Conservation (phyloP, 2,888 invertebrate species). For the Acanthosoma haemorrhoidale region DNA sequence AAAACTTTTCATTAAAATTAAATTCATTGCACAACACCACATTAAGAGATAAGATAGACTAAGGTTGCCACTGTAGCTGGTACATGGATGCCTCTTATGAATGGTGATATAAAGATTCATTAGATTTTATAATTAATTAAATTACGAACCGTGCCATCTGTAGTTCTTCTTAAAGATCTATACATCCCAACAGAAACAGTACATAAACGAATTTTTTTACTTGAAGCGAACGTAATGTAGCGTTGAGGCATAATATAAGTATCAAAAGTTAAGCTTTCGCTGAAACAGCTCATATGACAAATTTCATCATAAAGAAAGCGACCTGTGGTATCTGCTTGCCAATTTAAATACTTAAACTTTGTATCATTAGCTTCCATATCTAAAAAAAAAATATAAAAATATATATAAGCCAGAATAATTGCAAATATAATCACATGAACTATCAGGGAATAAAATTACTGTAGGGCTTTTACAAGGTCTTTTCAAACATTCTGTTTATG, state of each 20-base stretch:
- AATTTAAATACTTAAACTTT: neutral
- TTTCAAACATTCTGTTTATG: no score
- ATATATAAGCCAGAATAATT: no score
- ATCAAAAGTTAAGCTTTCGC: slow-evolving; percentile 7
- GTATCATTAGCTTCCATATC: neutral
- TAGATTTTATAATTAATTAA: no score
- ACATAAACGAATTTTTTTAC: neutral
- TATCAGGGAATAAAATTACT: no score
- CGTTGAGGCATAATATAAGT: slow-evolving; percentile 18
- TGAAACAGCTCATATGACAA: neutral
- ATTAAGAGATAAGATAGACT: no score
- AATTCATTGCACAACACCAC: no score
- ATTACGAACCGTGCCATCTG: slow-evolving; percentile 1
- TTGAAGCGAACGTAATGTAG: neutral
- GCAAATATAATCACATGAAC: no score
- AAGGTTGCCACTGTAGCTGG: no score
- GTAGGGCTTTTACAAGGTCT: no score
- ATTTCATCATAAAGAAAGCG: slow-evolving; percentile 10
- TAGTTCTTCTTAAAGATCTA: neutral
- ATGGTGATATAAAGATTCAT: no score
- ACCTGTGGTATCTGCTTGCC: slow-evolving; percentile 15
- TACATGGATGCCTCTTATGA: no score
- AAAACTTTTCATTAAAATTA: no score
- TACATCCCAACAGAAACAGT: neutral
- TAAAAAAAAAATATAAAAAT: neutral